Base-by-base conservation (phyloP, 2,888 invertebrate species). In the Morpho helenor region DNA sequence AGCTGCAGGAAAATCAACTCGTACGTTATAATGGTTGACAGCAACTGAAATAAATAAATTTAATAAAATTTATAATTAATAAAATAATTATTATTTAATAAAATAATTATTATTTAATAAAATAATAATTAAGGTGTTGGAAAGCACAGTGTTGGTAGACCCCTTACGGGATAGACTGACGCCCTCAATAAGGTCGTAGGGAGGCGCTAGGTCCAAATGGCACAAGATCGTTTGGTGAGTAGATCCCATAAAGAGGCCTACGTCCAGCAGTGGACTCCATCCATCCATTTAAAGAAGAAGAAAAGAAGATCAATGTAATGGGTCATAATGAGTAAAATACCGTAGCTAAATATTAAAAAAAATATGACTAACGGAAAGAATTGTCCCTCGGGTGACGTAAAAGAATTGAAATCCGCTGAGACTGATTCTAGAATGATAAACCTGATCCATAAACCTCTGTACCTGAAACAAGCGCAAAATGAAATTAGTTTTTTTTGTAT, bases 381-480 rank as follows among this genome's bases (percentile, higher is more conserved):
- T 72, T 57, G 89, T 90, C 60, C 80, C 82, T 47, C 91, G 77
- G 0, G 91, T 91, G 7, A 92, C 71, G 40, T 82, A 72, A 65
- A 90, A 93, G 51, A 91, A 82, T 40, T 83, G 80, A 23, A 83
- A 87, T 47, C 93, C 93, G 23, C 91, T 91, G 45, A 93, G 70
- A n/a, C 89, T 91, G n/a, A 92, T 79, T 79, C 82, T 68, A 76
- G 87, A 72, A 90, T 91, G 77, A 87, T 91, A 68, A 79, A 91
- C 65, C 91, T 88, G 65, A 41, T 71, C 66, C 64, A 75, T 71
- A 7, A 93, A 82, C 40, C 92, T 84, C 58, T 88, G 89, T 52
- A 93, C 79, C 92, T 92, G 70, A 23, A 70, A 75, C 10, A 56
- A 8, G 16, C 31, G 5, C 31, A 31, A 31, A 31, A 5, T 31